A percentile compares a stretch with the other conserved stretches of the same genome.
phyloP scores from a whole-genome alignment of 2,888 invertebrate species.

The Nysson spinosus region DNA sequence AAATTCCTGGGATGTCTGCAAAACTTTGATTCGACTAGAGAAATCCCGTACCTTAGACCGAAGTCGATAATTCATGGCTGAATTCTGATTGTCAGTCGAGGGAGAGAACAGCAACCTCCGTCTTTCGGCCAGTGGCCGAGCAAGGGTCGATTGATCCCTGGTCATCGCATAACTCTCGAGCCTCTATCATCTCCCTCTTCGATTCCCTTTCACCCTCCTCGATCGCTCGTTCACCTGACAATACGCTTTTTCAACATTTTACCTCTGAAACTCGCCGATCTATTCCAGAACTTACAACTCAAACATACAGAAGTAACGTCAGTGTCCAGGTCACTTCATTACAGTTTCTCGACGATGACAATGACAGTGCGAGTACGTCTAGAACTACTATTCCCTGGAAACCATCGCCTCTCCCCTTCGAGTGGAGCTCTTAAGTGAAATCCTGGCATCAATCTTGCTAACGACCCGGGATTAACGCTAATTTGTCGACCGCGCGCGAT shows the following conservation, averaged over 20 bases:
- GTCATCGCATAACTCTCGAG: constrained; percentile 51
- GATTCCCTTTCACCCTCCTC: not conserved
- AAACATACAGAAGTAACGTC: no score
- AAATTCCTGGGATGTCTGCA: constrained; percentile 50
- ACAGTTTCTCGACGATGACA: constrained; percentile 57
- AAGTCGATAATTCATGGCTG: constrained; percentile 66
- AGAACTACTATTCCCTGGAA: constrained; percentile 31
- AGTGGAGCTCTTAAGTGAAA: constrained; percentile 72
- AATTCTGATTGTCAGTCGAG: constrained; percentile 43
- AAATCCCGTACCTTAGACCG: no score
- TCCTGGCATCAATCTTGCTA: constrained; percentile 75
- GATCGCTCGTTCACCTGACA: constrained; percentile 14
- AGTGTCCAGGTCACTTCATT: constrained; percentile 74
- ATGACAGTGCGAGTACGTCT: constrained; percentile 34
- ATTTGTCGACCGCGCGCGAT: constrained; percentile 73
- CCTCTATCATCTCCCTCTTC: constrained; percentile 19
- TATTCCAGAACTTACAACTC: no score
- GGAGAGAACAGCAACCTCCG: constrained; percentile 50
- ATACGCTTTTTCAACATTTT: not conserved
- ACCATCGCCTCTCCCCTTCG: constrained; percentile 48
- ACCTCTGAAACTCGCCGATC: no score
- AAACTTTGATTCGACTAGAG: no score
- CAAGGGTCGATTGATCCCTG: constrained; percentile 72
- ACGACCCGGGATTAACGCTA: constrained; percentile 74
- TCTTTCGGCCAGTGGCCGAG: constrained; percentile 44